Percentiles rank a stretch among this genome's conserved stretches.
phyloP scores from a whole-genome alignment of 2,888 invertebrate genomes.

The Maniola hyperantus region DNA sequence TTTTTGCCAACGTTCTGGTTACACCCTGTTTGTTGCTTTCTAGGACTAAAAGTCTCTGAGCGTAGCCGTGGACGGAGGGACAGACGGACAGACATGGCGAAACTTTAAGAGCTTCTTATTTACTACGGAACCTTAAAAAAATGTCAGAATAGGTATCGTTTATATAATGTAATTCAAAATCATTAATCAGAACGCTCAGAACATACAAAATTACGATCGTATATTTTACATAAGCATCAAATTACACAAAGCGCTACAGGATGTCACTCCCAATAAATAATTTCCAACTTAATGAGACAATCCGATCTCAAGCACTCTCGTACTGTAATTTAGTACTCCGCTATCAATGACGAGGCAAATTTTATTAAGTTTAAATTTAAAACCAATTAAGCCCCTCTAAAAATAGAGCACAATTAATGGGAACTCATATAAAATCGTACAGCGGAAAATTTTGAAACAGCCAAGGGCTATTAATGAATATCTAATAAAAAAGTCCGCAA shows the following conservation, averaged over 20 bases:
- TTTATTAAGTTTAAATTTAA: conserved; percentile 37
- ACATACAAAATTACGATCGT: neutral
- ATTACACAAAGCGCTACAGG: conserved; percentile 22
- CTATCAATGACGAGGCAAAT: conserved; percentile 36
- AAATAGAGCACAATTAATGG: conserved; percentile 11
- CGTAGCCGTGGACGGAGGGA: too few relatives aligned
- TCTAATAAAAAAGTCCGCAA: too few relatives aligned
- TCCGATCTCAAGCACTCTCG: conserved; percentile 32
- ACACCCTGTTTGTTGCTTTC: too few relatives aligned
- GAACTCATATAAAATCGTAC: neutral
- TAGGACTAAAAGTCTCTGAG: too few relatives aligned
- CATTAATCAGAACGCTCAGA: neutral
- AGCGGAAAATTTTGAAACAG: neutral
- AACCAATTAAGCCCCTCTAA: conserved; percentile 4
- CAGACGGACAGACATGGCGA: too few relatives aligned
- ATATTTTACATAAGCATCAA: conserved; percentile 14
- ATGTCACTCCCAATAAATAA: conserved; percentile 38
- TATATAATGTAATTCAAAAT: conserved; percentile 7
- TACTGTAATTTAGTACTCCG: conserved; percentile 31
- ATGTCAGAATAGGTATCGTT: too few relatives aligned
- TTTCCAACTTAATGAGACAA: conserved; percentile 38
- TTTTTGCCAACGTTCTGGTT: too few relatives aligned
- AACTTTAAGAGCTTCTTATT: too few relatives aligned
- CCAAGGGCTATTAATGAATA: too few relatives aligned
- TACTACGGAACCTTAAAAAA: too few relatives aligned